Evolutionary conservation across 1,140 invertebrate species (phyloP).

Genomic region (Drosophila melanogaster): DNA sequence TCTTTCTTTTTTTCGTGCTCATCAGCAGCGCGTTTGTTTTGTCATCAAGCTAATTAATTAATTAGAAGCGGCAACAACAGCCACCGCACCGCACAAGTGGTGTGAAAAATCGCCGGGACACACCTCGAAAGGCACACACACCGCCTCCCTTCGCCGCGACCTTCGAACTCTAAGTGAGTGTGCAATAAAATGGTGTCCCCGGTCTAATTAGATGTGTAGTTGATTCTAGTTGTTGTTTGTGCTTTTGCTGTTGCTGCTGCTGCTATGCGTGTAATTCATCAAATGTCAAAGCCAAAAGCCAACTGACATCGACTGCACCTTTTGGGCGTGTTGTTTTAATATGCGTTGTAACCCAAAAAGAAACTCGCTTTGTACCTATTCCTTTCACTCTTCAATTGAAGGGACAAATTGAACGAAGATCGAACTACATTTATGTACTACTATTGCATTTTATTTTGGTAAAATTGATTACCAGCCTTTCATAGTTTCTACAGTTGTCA

Average conservation of each 20-base stretch:
- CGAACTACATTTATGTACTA: too few relatives aligned
- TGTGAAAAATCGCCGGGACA: slow-evolving; percentile 69
- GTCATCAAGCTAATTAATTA: slow-evolving; percentile 83
- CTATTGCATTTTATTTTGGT: too few relatives aligned
- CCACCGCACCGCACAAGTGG: slow-evolving; percentile 44
- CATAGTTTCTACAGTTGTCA: too few relatives aligned
- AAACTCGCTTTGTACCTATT: not conserved
- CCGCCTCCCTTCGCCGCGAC: not conserved
- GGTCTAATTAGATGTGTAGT: slow-evolving; percentile 77
- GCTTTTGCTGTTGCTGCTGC: not conserved
- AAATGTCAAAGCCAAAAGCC: slow-evolving; percentile 65
- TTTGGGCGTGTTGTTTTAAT: slow-evolving; percentile 61
- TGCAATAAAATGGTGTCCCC: slow-evolving; percentile 75
- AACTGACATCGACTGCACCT: slow-evolving; percentile 69
- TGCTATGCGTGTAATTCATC: slow-evolving; percentile 67
- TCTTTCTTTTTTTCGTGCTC: slow-evolving; percentile 30
- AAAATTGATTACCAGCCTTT: too few relatives aligned
- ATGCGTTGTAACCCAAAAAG: slow-evolving; percentile 28
- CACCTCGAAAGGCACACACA: slow-evolving; percentile 48
- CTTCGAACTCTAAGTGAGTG: slow-evolving; percentile 29
- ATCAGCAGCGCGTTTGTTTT: slow-evolving; percentile 73
- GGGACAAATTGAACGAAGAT: too few relatives aligned
- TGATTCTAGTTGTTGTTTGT: slow-evolving; percentile 32
- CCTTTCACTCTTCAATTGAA: too few relatives aligned
- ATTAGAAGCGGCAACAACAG: slow-evolving; percentile 60